Conservation (phyloP, 2,888 invertebrate species). For the Dicycla oo region DNA sequence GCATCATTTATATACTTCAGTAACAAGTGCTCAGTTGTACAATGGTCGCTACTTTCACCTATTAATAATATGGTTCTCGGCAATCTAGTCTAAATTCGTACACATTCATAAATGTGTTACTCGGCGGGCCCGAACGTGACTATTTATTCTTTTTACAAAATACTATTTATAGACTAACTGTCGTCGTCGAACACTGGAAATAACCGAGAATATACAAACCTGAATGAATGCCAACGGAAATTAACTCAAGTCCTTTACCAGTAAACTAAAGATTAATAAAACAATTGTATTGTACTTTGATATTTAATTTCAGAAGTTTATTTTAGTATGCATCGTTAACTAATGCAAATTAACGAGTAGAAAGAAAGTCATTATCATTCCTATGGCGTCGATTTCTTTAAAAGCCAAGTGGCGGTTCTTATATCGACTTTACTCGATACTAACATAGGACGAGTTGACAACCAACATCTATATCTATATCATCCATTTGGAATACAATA, state of each 20-base stretch:
- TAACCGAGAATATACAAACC: conserved; percentile 39
- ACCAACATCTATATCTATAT: background rate
- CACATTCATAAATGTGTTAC: conserved; percentile 51
- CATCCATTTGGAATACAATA: background rate
- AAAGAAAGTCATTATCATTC: conserved; percentile 1
- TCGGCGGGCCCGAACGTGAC: conserved; percentile 42
- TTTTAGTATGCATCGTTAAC: conserved; percentile 5
- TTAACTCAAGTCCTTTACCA: conserved; percentile 19
- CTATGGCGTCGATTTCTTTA: background rate
- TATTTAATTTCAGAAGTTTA: conserved; percentile 12
- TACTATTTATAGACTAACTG: conserved; percentile 47
- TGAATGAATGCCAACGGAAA: conserved; percentile 56
- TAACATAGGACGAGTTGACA: background rate
- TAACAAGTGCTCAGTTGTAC: conserved; percentile 9
- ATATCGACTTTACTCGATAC: background rate
- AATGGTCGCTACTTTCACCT: conserved; percentile 32
- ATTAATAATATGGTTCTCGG: conserved; percentile 29
- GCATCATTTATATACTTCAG: conserved; percentile 9
- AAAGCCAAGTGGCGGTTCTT: background rate
- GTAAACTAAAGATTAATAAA: conserved; percentile 5
- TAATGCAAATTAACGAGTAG: conserved; percentile 6
- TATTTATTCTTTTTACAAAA: conserved; percentile 41
- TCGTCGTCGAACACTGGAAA: conserved; percentile 37
- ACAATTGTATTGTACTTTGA: conserved; percentile 11
- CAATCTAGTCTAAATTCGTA: conserved; percentile 39